Evolutionary conservation across 1,140 invertebrate species (phyloP), one percentile per base, ranked within the genome.

Genomic region (Megalopta genalis): DNA sequence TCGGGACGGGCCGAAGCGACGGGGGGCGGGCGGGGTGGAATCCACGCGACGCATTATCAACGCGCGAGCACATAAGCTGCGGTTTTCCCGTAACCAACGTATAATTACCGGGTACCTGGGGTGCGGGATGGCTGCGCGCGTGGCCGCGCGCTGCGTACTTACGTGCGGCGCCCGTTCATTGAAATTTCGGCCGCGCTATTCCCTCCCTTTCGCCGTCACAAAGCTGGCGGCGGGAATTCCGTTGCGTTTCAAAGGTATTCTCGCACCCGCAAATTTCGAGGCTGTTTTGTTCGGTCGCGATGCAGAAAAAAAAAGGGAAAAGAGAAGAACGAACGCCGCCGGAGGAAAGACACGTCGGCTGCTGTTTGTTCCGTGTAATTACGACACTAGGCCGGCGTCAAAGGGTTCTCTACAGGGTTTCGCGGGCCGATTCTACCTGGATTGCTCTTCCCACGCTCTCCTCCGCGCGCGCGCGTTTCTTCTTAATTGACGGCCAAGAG

Each of bases 281-380:
- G 54, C 32, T 60, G 76, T 80, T 83, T 83, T 64, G 77, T 76
- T 27, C 14, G 18, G 10, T 12, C 16, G 18, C 32, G 25, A 32
- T 18, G 52, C 42, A 14, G 12, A 46, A 46, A 49, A 23, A n/a
- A n/a, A n/a, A n/a, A n/a, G n/a, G n/a, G n/a, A n/a, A n/a, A n/a
- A n/a, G n/a, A n/a, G n/a, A n/a, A n/a, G n/a, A n/a, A n/a, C n/a
- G 14, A 42, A n/a, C 27, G 37, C 8, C n/a, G 23, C 46, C 8
- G 16, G 9, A 32, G 1, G 65, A 77, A 62, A 71, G 23, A 85
- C 67, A 71, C 71, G 39, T 54, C 18, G 32, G 14, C 16, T 8
- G 54, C 46, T 83, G 78, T 85, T 85, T 80, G 81, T 83, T 80
- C 63, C 42, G 60, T 49, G 66, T 85, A 80, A 85, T 83, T 85